Base-by-base conservation (phyloP, 2,888 invertebrate species). In the Ochropacha duplaris region DNA sequence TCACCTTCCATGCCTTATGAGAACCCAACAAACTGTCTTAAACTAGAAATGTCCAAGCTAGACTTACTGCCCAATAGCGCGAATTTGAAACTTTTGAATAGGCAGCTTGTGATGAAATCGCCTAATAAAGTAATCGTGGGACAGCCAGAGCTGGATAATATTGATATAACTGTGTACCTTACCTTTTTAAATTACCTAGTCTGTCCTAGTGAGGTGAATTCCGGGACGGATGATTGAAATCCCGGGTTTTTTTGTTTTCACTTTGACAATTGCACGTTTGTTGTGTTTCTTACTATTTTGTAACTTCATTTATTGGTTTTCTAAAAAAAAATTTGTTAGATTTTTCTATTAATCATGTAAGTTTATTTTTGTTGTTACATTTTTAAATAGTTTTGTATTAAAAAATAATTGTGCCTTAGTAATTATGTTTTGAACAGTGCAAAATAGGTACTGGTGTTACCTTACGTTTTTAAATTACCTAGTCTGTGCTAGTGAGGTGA, bases 11-110 rank as follows among this genome's bases (percentile, higher is more conserved):
- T 83, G 59, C 75, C 79, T 0, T 78, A 75, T 66, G 72, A 81
- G 6, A 70, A 74, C 49, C 63, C 70, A 22, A 16, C 57, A 0
- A 63, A 71, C 1, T 74, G 82, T 22, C 70, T 90, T 0, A 76
- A 66, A 24, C 34, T 90, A 1, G 72, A 80, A 14, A 55, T 90
- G 11, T 75, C 84, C 3, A 72, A 67, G 4, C 61, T 90, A 16
- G 74, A 88, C 50, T 54, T 90, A 0, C 19, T 87, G 5, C 87
- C 90, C 0, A 84, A 86, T 36, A 87, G 82, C 49, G 86, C 84
- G 0, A 87, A 87, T 54, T 58, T 88, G 4, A 79, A 72, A 22
- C 56, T 86, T 0, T 19, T 79, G 0, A 85, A 87, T 44, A 65
- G 79, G 0, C 81, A 84, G 16, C 55, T 86, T n/a, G 81, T 86